Base-by-base conservation (phyloP, 2,113 vertebrate species). In the Toxostoma redivivum region DNA sequence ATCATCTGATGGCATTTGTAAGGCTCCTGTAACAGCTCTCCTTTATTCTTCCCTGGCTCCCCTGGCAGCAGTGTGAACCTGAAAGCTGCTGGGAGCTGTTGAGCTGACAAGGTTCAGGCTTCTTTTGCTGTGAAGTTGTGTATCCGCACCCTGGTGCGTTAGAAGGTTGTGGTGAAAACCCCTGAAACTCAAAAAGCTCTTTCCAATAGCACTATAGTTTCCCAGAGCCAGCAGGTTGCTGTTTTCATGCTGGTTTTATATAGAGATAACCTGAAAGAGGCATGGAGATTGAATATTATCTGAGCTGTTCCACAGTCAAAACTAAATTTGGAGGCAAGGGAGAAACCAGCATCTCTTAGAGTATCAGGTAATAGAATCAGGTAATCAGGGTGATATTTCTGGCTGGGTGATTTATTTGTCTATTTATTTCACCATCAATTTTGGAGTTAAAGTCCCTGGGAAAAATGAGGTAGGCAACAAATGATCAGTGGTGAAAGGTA, bases 341-440 rank as follows among this genome's bases (percentile, higher is more conserved):
- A 57, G 57, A 79, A 91, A 48, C 37, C 65, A 79, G n/a, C n/a
- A 60, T 64, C 78, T 89, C 81, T 92, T 72, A 74, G 61, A 95
- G 65, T 40, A 87, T 72, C 78, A 57, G 70, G 62, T 81, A 85
- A 80, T 84, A 69, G 51, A 92, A 91, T 28, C 50, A 30, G 50
- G 27, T 17, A 30, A 28, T 51, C 50, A 11, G 22, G 21, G 38
- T 91, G 65, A 61, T 76, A 85, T 76, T 81, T 92, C 70, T 91
- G 45, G 25, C 64, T 79, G 78, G 40, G 14, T 92, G 95, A 95
- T 92, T 92, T 97, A 93, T 94, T 91, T 96, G 40, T 44, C 86
- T 92, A 14, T 95, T 93, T 92, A 88, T 84, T 91, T 69, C 83
- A 86, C 69, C 72, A 89, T 96, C 84, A 88, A 45, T 92, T 95